Evolutionary conservation across 1,140 invertebrate species (phyloP).

Genomic region (Leptestheria dahalacensis): DNA sequence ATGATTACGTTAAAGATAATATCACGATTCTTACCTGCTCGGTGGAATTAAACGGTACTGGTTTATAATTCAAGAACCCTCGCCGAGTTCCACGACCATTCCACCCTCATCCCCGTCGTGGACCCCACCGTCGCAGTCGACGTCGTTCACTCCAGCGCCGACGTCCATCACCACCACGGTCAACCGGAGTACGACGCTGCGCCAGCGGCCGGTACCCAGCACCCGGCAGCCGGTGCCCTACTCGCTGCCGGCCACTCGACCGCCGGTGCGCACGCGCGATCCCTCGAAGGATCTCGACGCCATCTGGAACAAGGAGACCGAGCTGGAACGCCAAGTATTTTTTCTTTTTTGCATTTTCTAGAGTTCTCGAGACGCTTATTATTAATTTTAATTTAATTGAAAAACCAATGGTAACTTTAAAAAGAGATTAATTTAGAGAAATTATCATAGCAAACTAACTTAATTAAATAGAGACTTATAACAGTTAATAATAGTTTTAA

Average conservation of each 20-base stretch:
- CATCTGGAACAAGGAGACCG: conserved; percentile 2
- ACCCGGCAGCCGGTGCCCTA: conserved; percentile 9
- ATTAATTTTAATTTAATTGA: no score
- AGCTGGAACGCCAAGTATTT: neutral
- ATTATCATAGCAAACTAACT: no score
- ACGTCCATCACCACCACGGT: conserved; percentile 5
- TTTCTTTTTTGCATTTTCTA: neutral
- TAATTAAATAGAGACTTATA: no score
- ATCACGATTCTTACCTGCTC: no score
- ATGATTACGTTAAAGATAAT: no score
- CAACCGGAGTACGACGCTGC: neutral
- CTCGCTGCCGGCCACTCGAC: conserved; percentile 22
- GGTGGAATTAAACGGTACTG: no score
- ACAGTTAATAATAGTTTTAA: no score
- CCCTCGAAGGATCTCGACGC: neutral
- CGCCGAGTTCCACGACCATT: neutral
- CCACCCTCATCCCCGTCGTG: conserved; percentile 8
- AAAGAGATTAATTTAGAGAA: no score
- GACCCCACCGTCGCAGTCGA: neutral
- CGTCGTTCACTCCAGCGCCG: conserved; percentile 12
- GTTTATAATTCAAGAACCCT: no score
- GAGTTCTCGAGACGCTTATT: no score
- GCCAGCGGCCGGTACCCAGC: conserved; percentile 7
- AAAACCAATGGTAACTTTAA: no score
- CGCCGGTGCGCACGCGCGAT: conserved; percentile 22